phyloP scores from a whole-genome alignment of 1,140 invertebrate genomes.

The Eumaeus atala region DNA sequence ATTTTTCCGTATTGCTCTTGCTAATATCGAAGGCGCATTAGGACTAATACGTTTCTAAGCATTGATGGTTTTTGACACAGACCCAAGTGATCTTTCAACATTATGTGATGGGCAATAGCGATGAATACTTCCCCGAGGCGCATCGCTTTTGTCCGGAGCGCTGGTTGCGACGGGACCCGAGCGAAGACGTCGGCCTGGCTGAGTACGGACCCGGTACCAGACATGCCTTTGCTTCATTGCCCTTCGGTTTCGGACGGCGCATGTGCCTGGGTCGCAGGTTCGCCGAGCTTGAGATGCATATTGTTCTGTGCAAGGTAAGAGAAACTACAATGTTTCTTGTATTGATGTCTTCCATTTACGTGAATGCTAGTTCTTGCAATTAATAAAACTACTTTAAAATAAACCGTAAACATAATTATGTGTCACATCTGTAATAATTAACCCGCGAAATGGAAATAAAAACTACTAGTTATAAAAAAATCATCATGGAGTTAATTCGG shows the following conservation, averaged over 20 bases:
- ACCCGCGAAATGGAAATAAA: no score
- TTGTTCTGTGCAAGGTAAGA: slow-evolving; percentile 78
- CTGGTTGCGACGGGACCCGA: slow-evolving; percentile 75
- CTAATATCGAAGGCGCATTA: no score
- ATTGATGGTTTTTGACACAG: slow-evolving; percentile 61
- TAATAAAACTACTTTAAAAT: no score
- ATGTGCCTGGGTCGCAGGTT: slow-evolving; percentile 85
- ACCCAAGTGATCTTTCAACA: slow-evolving; percentile 89
- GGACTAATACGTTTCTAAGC: no score
- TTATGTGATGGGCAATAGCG: slow-evolving; percentile 84
- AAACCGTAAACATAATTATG: no score
- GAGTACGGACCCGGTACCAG: slow-evolving; percentile 31
- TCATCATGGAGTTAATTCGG: no score
- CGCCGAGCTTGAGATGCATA: slow-evolving; percentile 84
- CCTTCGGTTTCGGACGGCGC: slow-evolving; percentile 83
- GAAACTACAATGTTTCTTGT: neutral
- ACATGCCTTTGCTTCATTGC: slow-evolving; percentile 80
- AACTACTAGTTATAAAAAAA: no score
- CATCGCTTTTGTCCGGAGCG: slow-evolving; percentile 83
- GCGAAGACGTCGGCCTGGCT: neutral
- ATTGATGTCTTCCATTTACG: no score
- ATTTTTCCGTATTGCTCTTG: neutral
- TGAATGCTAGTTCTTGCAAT: no score
- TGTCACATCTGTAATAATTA: no score
- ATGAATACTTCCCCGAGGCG: slow-evolving; percentile 81